These are phyloP conservation scores for Lordiphosa fenestrarum DNA, from an alignment of 2,888 invertebrate species.

Conservation along the genomic window DNA sequence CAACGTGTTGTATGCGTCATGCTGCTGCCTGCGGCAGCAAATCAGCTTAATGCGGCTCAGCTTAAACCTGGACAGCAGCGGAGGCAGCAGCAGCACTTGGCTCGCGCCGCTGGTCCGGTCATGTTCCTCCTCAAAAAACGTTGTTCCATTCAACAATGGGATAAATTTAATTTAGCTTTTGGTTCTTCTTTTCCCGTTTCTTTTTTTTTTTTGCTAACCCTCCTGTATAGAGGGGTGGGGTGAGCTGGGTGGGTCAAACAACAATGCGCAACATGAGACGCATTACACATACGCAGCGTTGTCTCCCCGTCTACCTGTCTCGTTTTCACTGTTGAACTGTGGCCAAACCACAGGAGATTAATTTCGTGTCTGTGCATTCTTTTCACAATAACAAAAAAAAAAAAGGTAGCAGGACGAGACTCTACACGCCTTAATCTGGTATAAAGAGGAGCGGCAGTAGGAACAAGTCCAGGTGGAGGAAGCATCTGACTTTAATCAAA, in stretches of 20 bases:
- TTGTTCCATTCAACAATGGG: slow-evolving; percentile 50
- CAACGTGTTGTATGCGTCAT: slow-evolving; percentile 54
- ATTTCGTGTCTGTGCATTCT: slow-evolving; percentile 66
- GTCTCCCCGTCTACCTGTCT: slow-evolving; percentile 24
- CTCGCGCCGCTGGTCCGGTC: not conserved
- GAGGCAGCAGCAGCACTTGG: slow-evolving; percentile 7
- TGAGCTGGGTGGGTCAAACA: slow-evolving; percentile 4
- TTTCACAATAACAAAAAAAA: slow-evolving; percentile 31
- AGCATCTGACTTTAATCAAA: slow-evolving; percentile 5
- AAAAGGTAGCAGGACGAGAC: slow-evolving; percentile 25
- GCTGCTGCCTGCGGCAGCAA: slow-evolving; percentile 36
- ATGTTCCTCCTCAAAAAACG: slow-evolving; percentile 5
- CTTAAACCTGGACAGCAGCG: slow-evolving; percentile 32
- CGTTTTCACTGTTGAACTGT: slow-evolving; percentile 16
- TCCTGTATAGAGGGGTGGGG: slow-evolving; percentile 8
- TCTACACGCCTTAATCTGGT: slow-evolving; percentile 37
- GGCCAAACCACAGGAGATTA: slow-evolving; percentile 64
- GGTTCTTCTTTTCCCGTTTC: slow-evolving; percentile 24
- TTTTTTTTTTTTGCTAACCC: slow-evolving; percentile 17
- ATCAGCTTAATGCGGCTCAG: slow-evolving; percentile 67
- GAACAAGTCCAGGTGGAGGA: slow-evolving; percentile 15
- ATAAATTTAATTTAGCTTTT: slow-evolving; percentile 69
- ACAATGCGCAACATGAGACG: slow-evolving; percentile 43
- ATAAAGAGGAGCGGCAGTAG: slow-evolving; percentile 7
- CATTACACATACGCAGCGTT: slow-evolving; percentile 68